phyloP scores from a whole-genome alignment of 1,140 invertebrate species.

The Panagrolaimus sp. region DNA sequence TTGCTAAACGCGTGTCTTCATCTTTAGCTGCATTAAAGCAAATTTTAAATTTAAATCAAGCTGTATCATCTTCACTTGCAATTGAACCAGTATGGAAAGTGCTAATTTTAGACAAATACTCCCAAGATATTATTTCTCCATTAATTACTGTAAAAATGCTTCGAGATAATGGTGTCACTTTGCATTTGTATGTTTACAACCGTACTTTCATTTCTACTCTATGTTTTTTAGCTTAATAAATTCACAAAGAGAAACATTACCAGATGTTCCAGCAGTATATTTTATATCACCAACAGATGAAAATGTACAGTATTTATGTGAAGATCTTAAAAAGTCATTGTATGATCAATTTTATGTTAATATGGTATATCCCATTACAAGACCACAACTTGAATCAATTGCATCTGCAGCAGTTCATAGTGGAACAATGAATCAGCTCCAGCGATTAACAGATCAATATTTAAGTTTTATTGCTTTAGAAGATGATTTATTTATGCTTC shows the following conservation, averaged over 20 bases:
- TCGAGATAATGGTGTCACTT: constrained; percentile 86
- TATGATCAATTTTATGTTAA: constrained; percentile 96
- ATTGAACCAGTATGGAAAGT: constrained; percentile 62
- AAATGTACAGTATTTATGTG: constrained; percentile 81
- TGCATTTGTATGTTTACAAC: constrained; percentile 75
- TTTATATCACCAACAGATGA: constrained; percentile 95
- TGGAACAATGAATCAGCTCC: constrained; percentile 72
- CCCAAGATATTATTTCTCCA: constrained; percentile 96
- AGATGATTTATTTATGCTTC: constrained; percentile 88
- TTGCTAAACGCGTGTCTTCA: neutral
- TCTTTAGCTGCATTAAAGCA: constrained; percentile 51
- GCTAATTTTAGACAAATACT: constrained; percentile 85
- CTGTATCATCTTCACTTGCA: constrained; percentile 41
- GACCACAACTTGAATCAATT: constrained; percentile 89
- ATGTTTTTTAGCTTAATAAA: constrained; percentile 63
- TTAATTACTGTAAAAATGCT: constrained; percentile 90
- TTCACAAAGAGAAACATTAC: constrained; percentile 86
- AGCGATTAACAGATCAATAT: constrained; percentile 94
- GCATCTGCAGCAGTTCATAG: constrained; percentile 81
- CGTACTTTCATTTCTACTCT: neutral
- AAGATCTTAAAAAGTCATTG: constrained; percentile 74
- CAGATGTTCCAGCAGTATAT: constrained; percentile 96
- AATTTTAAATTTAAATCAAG: constrained; percentile 54
- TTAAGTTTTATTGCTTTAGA: constrained; percentile 96
- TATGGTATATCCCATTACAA: constrained; percentile 89